Evolutionary conservation across 1,140 invertebrate genomes (phyloP).

Genomic region (Calliphora vicina): DNA sequence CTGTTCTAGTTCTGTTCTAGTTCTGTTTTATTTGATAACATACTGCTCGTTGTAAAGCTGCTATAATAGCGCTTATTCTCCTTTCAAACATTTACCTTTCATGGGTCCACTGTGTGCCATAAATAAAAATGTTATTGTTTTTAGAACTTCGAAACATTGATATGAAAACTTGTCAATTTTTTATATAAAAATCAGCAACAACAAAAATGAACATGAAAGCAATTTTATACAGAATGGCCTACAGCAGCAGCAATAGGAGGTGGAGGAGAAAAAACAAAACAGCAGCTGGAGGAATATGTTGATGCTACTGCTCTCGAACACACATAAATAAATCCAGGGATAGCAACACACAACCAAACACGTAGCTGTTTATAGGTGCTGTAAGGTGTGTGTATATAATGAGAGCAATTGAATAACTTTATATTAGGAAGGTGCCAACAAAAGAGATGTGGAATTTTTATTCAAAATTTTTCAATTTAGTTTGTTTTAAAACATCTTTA

Average conservation of each 20-base stretch:
- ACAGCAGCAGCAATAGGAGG: neutral
- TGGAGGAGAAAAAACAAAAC: neutral
- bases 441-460: too few species aligned
- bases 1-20: too few species aligned
- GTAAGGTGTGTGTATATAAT: too few species aligned
- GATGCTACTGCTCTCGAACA: neutral
- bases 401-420: too few species aligned
- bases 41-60: too few species aligned
- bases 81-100: too few species aligned
- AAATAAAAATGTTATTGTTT: neutral
- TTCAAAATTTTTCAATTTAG: too few species aligned
- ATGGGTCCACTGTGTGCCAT: neutral
- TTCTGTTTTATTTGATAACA: too few species aligned
- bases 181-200: neutral
- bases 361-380: too few species aligned
- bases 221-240: constrained; percentile 8
- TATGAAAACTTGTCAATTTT: neutral
- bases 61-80: too few species aligned
- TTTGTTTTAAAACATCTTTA: too few species aligned
- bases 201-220: neutral
- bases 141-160: neutral
- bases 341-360: neutral
- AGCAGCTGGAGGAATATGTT: neutral
- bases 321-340: neutral
- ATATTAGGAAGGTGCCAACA: too few species aligned